Evolutionary conservation across 2,888 invertebrate genomes (phyloP).

Genomic region (Eupsilia transversa): DNA sequence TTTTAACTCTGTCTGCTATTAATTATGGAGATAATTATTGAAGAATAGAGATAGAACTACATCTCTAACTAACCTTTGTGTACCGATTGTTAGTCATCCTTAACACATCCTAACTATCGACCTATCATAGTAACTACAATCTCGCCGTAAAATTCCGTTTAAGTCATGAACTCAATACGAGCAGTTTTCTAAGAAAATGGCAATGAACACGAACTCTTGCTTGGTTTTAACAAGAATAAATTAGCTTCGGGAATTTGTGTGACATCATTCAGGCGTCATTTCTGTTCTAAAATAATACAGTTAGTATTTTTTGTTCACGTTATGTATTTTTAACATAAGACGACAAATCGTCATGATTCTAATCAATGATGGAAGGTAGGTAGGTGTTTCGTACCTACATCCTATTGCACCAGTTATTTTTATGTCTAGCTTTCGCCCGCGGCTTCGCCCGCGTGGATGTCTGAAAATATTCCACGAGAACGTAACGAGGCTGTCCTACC

Average conservation of each 20-base stretch:
- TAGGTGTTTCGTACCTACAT: no score
- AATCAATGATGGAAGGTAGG: no score
- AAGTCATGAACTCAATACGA: slow-evolving; percentile 42
- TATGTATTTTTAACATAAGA: neutral
- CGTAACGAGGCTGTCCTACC: neutral
- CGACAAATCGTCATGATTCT: neutral
- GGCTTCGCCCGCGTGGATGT: no score
- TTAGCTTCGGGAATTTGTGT: slow-evolving; percentile 43
- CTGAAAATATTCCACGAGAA: no score
- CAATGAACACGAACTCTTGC: slow-evolving; percentile 43
- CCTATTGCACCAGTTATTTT: neutral
- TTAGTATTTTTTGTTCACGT: slow-evolving; percentile 6
- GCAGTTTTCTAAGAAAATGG: slow-evolving; percentile 45
- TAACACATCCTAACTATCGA: slow-evolving; percentile 9
- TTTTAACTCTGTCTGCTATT: neutral
- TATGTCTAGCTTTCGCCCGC: no score
- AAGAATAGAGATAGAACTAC: neutral
- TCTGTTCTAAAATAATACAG: slow-evolving; percentile 16
- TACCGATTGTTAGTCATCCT: neutral
- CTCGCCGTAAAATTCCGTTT: slow-evolving; percentile 16
- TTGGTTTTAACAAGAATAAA: slow-evolving; percentile 49
- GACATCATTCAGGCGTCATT: slow-evolving; percentile 43
- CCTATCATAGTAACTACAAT: slow-evolving; percentile 3
- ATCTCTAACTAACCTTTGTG: neutral
- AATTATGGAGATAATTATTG: neutral